These are phyloP conservation scores for Sus cebifrons DNA, from an alignment of 2,797 vertebrate species.

Conservation along the genomic window DNA sequence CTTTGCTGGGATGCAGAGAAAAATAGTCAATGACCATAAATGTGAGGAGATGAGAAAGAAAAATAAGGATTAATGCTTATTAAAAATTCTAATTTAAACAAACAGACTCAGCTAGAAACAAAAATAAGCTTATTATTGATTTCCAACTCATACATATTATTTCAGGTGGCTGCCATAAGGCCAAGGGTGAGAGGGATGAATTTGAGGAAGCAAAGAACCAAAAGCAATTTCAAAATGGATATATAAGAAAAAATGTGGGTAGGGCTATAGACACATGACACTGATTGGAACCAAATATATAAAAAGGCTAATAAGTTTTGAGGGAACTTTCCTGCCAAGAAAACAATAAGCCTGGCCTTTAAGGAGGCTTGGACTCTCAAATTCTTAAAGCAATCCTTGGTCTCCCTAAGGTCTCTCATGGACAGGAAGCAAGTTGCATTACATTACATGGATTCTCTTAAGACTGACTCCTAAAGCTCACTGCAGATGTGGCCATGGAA, in stretches of 20 bases:
- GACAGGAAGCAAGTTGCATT: not conserved
- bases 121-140: not conserved
- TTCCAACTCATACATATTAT: not conserved
- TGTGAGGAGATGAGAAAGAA: not conserved
- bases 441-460: not conserved
- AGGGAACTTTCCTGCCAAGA: not conserved
- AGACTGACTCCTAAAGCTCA: not conserved
- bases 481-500: not conserved
- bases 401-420: not conserved
- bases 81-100: constrained; percentile 64
- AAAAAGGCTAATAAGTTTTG: not conserved
- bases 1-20: not conserved
- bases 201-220: not conserved
- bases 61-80: not conserved
- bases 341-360: not conserved
- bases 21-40: constrained; percentile 14
- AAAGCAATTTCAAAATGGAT: not conserved
- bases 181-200: not conserved
- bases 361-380: not conserved
- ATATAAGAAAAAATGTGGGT: not conserved
- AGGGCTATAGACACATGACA: not conserved
- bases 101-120: not conserved
- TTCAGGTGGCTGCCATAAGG: not conserved
- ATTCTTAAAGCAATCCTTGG: not conserved
- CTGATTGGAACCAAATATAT: not conserved